Percentiles rank a stretch among this genome's conserved stretches.
These are phyloP conservation scores for Fistularia commersonii DNA, from an alignment of 2,797 vertebrate species.

Conservation along the genomic window DNA sequence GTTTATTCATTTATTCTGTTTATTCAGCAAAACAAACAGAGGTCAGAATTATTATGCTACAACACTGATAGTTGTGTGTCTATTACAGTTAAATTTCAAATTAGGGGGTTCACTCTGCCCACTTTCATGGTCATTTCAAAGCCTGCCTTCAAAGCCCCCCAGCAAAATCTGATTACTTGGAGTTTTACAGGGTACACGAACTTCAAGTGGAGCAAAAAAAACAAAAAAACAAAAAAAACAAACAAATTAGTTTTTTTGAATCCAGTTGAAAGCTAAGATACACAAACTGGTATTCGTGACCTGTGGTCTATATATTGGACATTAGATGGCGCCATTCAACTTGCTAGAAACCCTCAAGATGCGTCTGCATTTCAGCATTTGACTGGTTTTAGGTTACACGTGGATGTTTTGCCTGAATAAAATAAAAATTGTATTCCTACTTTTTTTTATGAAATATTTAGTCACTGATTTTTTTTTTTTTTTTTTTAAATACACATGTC, in stretches of 20 bases:
- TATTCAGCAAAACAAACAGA: slow-evolving; percentile 73
- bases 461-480: slow-evolving; percentile 22
- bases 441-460: no score
- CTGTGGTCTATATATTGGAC: slow-evolving; percentile 36
- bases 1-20: slow-evolving; percentile 72
- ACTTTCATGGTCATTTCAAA: slow-evolving; percentile 69
- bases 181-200: slow-evolving; percentile 36
- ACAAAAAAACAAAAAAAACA: slow-evolving; percentile 19
- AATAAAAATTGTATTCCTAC: slow-evolving; percentile 21
- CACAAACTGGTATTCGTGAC: slow-evolving; percentile 3
- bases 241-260: slow-evolving; percentile 38
- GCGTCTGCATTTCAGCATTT: slow-evolving; percentile 17
- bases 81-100: slow-evolving; percentile 69
- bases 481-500: slow-evolving; percentile 33
- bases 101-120: slow-evolving; percentile 55
- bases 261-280: slow-evolving; percentile 22
- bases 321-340: slow-evolving; percentile 76
- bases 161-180: slow-evolving; percentile 44
- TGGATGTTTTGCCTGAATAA: slow-evolving; percentile 42
- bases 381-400: slow-evolving; percentile 42
- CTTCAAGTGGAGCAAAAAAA: slow-evolving; percentile 25
- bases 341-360: slow-evolving; percentile 48
- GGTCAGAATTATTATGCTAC: slow-evolving; percentile 62
- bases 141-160: slow-evolving; percentile 28
- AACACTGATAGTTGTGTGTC: slow-evolving; percentile 61